These are phyloP conservation scores for Selenia dentaria DNA, from an alignment of 2,888 invertebrate species.

Conservation along the genomic window DNA sequence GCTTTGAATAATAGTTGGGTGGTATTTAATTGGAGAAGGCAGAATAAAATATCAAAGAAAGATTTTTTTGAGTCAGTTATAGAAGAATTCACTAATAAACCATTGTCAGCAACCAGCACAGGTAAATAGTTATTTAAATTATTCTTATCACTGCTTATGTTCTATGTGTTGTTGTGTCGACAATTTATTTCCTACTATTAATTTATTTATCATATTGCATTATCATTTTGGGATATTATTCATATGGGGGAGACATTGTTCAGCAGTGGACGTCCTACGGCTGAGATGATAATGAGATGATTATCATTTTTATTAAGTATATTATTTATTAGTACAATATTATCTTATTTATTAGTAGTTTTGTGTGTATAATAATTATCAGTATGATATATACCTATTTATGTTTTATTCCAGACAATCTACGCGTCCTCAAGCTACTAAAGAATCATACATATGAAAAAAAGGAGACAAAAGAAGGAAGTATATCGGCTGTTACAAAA, in stretches of 20 bases:
- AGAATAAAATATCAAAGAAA: constrained; percentile 1
- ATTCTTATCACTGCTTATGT: neutral
- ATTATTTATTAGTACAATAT: neutral
- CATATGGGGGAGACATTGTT: too few relatives aligned
- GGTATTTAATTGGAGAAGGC: neutral
- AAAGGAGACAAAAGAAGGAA: too few relatives aligned
- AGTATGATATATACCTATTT: too few relatives aligned
- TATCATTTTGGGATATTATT: too few relatives aligned
- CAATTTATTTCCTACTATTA: neutral
- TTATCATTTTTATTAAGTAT: too few relatives aligned
- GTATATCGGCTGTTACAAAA: too few relatives aligned
- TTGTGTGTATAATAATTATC: neutral
- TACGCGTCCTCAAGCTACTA: too few relatives aligned
- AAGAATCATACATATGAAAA: too few relatives aligned
- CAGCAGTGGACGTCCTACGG: too few relatives aligned
- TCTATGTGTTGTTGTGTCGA: neutral
- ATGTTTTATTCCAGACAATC: too few relatives aligned
- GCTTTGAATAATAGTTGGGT: constrained; percentile 19
- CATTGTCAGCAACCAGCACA: neutral
- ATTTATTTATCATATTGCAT: neutral
- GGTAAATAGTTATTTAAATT: neutral
- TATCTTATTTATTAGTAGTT: neutral
- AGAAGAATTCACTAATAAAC: neutral
- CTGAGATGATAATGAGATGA: too few relatives aligned
- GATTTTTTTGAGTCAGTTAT: constrained; percentile 1